phyloP scores from a whole-genome alignment of 1,140 invertebrate species.

The Nymphalis io region DNA sequence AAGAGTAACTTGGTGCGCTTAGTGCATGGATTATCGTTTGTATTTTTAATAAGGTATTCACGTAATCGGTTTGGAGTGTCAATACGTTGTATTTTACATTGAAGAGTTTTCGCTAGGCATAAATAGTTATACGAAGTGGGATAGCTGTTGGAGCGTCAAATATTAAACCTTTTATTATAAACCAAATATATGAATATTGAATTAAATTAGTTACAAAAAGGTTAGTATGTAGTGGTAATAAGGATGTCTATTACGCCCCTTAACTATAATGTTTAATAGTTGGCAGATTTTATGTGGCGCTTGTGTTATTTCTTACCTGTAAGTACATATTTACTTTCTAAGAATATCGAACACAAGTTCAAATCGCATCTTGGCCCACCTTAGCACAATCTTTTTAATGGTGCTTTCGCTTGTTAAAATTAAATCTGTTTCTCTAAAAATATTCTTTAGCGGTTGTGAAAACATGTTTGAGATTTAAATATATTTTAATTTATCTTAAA shows the following conservation, averaged over 20 bases:
- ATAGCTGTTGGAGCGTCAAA: slow-evolving; percentile 32
- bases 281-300: slow-evolving; percentile 46
- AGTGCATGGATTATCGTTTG: slow-evolving; percentile 23
- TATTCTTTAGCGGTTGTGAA: slow-evolving; percentile 71
- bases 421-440: slow-evolving; percentile 51
- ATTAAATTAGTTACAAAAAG: slow-evolving; percentile 49
- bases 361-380: slow-evolving; percentile 50
- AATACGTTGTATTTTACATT: slow-evolving; percentile 35
- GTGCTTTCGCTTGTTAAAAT: slow-evolving; percentile 66
- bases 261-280: slow-evolving; percentile 44
- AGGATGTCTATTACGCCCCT: slow-evolving; percentile 42
- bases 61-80: slow-evolving; percentile 43
- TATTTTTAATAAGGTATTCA: slow-evolving; percentile 37
- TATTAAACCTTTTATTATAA: slow-evolving; percentile 48
- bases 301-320: slow-evolving; percentile 37
- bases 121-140: slow-evolving; percentile 32
- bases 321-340: slow-evolving; percentile 25
- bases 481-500: slow-evolving; percentile 53
- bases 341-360: slow-evolving; percentile 25
- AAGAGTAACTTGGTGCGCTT: slow-evolving; percentile 11
- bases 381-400: slow-evolving; percentile 64
- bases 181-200: slow-evolving; percentile 59
- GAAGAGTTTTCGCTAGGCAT: slow-evolving; percentile 51
- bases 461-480: slow-evolving; percentile 67
- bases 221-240: slow-evolving; percentile 49